These are phyloP conservation scores for Camponotus pennsylvanicus DNA, from an alignment of 1,140 invertebrate species.

Conservation along the genomic window DNA sequence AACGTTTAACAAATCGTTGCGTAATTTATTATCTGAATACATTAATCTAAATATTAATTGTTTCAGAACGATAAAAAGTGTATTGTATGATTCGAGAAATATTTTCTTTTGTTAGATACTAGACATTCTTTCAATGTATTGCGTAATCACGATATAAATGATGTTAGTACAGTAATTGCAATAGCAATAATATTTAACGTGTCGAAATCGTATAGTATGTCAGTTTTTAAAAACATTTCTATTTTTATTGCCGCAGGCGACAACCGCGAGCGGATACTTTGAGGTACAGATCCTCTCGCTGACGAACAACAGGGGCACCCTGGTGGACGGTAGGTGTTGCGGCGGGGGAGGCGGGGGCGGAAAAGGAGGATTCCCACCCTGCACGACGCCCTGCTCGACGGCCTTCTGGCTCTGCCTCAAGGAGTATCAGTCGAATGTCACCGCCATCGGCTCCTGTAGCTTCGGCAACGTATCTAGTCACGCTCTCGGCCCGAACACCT, in stretches of 20 bases:
- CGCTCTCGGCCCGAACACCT: slow-evolving; percentile 94
- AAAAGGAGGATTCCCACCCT: slow-evolving; percentile 79
- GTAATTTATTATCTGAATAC: not conserved
- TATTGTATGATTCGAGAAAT: not conserved
- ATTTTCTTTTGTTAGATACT: not conserved
- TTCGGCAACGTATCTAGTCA: slow-evolving; percentile 95
- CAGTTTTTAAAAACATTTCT: not conserved
- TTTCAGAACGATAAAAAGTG: not conserved
- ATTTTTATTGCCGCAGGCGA: slow-evolving; percentile 86
- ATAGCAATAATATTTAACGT: not conserved
- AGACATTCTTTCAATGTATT: not conserved
- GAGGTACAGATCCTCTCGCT: slow-evolving; percentile 96
- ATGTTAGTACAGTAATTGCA: not conserved
- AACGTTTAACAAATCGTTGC: not conserved
- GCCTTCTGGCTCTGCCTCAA: slow-evolving; percentile 96
- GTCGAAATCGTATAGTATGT: not conserved
- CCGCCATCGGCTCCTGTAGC: slow-evolving; percentile 93
- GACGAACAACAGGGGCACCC: slow-evolving; percentile 93
- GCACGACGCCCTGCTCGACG: slow-evolving; percentile 91
- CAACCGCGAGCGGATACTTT: slow-evolving; percentile 93
- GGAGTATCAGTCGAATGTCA: slow-evolving; percentile 95
- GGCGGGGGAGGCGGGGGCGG: slow-evolving; percentile 86
- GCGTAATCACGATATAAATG: not conserved
- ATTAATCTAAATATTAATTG: not conserved
- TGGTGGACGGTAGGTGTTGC: slow-evolving; percentile 93